phyloP scores from a whole-genome alignment of 2,797 vertebrate species.

The Esox lucius region DNA sequence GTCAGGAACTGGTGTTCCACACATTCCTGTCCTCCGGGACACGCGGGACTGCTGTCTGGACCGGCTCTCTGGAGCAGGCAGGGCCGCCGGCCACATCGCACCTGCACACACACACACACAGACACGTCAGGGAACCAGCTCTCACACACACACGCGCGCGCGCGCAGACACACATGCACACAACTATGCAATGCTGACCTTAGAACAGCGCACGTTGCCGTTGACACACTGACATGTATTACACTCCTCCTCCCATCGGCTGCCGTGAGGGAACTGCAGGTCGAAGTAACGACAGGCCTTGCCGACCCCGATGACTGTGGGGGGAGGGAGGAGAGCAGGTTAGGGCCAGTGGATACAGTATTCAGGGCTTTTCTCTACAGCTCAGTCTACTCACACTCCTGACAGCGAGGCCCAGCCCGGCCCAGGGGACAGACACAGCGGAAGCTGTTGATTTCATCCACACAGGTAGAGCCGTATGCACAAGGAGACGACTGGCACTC shows the following conservation, averaged over 20 bases:
- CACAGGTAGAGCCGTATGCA: constrained; percentile 87
- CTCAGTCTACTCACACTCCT: constrained; percentile 80
- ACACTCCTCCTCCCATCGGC: constrained; percentile 89
- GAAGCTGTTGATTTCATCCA: constrained; percentile 90
- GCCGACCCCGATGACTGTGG: constrained; percentile 81
- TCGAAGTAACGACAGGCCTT: constrained; percentile 83
- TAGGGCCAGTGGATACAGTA: not conserved
- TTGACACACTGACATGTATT: constrained; percentile 88
- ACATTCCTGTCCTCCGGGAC: constrained; percentile 83
- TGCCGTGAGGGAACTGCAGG: constrained; percentile 82
- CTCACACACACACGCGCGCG: not conserved
- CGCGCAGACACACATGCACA: not conserved
- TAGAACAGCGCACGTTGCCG: constrained; percentile 85
- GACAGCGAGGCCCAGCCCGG: constrained; percentile 82
- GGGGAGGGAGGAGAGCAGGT: not conserved
- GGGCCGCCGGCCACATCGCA: constrained; percentile 84
- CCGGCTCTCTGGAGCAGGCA: constrained; percentile 76
- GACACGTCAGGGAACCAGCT: not conserved
- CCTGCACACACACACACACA: constrained; percentile 66
- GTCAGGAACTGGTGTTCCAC: constrained; percentile 77
- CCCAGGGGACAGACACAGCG: constrained; percentile 87
- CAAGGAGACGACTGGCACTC: constrained; percentile 96
- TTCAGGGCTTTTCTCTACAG: not conserved
- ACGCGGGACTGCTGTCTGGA: constrained; percentile 59
- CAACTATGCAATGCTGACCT: constrained; percentile 69